A percentile compares a stretch with the other conserved stretches of the same genome.
These are phyloP conservation scores for Trachelipus rathkii DNA, from an alignment of 1,140 invertebrate species.

Conservation along the genomic window DNA sequence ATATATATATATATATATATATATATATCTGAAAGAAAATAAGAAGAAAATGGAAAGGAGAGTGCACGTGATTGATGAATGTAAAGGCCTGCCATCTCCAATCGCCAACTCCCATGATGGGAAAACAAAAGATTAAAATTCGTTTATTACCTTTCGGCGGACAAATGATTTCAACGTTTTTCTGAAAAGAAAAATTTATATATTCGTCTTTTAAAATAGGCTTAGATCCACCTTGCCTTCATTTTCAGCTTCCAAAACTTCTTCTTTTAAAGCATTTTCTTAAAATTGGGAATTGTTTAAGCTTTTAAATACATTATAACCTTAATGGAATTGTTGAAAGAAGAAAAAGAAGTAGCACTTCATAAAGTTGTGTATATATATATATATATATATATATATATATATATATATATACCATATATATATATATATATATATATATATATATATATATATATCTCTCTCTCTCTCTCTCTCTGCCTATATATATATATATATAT, in stretches of 20 bases:
- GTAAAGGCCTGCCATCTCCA: neutral
- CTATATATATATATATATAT: too few relatives aligned
- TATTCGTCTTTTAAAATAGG: too few relatives aligned
- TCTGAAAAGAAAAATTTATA: too few relatives aligned
- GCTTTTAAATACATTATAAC: too few relatives aligned
- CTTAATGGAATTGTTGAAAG: too few relatives aligned
- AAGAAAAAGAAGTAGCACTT: too few relatives aligned
- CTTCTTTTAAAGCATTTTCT: too few relatives aligned
- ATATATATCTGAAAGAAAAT: neutral
- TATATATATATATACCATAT: conserved; percentile 13
- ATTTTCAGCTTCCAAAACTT: neutral
- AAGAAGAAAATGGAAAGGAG: neutral
- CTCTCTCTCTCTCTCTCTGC: too few relatives aligned
- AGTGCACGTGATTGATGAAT: neutral
- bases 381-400: conserved; percentile 22
- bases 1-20: conserved; percentile 18
- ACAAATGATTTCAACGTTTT: neutral
- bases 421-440: too few relatives aligned
- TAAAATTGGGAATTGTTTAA: too few relatives aligned
- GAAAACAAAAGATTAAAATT: conserved; percentile 5
- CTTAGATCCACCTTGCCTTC: neutral
- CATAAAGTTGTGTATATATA: neutral
- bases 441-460: too few relatives aligned
- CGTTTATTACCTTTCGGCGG: neutral
- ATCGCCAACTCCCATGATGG: neutral